phyloP scores from a whole-genome alignment of 2,113 vertebrate species.

The Octodon degus region DNA sequence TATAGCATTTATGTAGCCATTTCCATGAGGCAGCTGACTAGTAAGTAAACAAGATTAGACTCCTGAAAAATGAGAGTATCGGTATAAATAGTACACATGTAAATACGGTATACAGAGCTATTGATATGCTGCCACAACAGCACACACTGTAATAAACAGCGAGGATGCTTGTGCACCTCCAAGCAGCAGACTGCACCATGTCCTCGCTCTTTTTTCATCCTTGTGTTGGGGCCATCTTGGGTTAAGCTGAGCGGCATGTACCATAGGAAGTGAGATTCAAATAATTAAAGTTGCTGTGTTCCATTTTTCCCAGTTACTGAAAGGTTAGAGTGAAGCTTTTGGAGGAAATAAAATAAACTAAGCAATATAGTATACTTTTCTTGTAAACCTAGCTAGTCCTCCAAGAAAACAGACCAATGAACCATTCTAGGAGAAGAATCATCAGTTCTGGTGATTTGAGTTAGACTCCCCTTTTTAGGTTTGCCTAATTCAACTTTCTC shows the following conservation, averaged over 20 bases:
- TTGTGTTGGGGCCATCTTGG: neutral
- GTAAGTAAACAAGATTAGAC: neutral
- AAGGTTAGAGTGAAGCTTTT: neutral
- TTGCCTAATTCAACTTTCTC: neutral
- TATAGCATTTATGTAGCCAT: neutral
- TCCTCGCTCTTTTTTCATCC: neutral
- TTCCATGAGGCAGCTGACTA: neutral
- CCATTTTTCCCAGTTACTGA: neutral
- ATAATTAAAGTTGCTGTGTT: neutral
- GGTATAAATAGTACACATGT: neutral
- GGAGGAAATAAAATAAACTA: neutral
- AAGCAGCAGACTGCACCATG: neutral
- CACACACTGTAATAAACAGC: rapidly evolving
- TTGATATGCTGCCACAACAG: neutral
- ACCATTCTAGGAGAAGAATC: neutral
- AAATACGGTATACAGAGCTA: neutral
- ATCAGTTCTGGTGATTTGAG: neutral
- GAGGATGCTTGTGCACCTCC: neutral
- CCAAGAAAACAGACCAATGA: neutral
- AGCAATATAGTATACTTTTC: neutral
- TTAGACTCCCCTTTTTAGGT: neutral
- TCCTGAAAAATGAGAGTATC: neutral
- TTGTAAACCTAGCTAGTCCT: neutral
- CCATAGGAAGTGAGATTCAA: neutral
- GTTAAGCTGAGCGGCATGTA: neutral